Evolutionary conservation across 2,888 invertebrate species (phyloP), one percentile per base, ranked within the genome.

Genomic region (Thera obeliscata): DNA sequence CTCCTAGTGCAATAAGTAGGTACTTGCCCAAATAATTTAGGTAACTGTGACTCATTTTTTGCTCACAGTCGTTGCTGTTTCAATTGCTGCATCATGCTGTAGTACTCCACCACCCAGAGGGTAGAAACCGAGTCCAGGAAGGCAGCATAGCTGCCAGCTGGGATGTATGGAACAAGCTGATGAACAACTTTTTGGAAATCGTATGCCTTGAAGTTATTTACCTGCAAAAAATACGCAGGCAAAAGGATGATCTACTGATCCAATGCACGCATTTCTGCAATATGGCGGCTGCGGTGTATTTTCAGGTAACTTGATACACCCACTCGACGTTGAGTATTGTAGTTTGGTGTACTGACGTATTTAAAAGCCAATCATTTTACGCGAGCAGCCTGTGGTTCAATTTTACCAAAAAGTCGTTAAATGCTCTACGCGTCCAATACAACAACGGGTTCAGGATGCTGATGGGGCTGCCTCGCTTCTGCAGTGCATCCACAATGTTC

Each of bases 51-150:
- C 7, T 8, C 4, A 2, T 48, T 56, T 64, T 22, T 56, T 38
- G 9, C 57, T 54, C 3, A 35, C 81, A 94, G 94, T 75, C 77
- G 49, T 77, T 83, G 54, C 71, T 93, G 9, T 94, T 92, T 66
- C 87, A 86, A 72, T 74, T 91, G 43, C 74, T 94, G 35, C 78
- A 86, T 68, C 75, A 82, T n/a, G 78, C 82, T 57, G 80, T 93
- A 46, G 62, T 69, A n/a, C 76, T 94, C 43, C 94, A 94, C 72
- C 91, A 94, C 70, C 93, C 93, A 1, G 71, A 78, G 67, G 91
- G 91, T 4, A 82, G 81, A 66, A 71, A 74, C 8, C 79, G 81
- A 50, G 74, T 72, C 35, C 80, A 88, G 61, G 82, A 84, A 54
- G 88, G 89, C 1, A 85, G 89, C 67, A 70, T 89, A 50, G 92